These are phyloP conservation scores for Dugesia japonica DNA, from an alignment of 2,888 invertebrate genomes.

Conservation along the genomic window DNA sequence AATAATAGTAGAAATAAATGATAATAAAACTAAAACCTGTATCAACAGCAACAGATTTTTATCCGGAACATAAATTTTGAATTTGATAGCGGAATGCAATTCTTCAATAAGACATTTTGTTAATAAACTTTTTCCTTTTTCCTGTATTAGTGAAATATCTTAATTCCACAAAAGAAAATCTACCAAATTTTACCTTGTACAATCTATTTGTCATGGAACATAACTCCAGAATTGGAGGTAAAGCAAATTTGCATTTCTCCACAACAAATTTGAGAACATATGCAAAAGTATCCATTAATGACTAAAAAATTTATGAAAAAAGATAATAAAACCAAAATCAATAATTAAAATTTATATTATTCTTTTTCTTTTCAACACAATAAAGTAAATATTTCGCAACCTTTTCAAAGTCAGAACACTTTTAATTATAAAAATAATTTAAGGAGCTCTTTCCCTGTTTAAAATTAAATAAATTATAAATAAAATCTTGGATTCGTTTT, in stretches of 20 bases:
- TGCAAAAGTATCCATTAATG: slow-evolving; percentile 24
- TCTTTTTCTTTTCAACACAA: too few relatives aligned
- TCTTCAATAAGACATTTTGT: slow-evolving; percentile 80
- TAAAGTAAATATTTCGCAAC: too few relatives aligned
- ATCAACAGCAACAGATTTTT: slow-evolving; percentile 78
- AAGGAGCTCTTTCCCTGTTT: too few relatives aligned
- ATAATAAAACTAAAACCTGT: slow-evolving; percentile 51
- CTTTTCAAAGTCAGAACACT: too few relatives aligned
- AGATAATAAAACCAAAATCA: neutral
- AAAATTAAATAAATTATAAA: too few relatives aligned
- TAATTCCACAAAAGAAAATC: neutral
- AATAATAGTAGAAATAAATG: neutral
- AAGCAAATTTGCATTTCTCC: slow-evolving; percentile 21
- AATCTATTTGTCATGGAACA: slow-evolving; percentile 75
- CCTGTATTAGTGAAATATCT: slow-evolving; percentile 50
- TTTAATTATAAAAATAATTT: too few relatives aligned
- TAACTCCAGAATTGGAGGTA: slow-evolving; percentile 58
- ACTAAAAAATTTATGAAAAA: neutral
- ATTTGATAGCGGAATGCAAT: slow-evolving; percentile 79
- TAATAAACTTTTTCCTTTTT: slow-evolving; percentile 77
- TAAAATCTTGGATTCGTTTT: too few relatives aligned
- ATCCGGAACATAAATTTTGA: slow-evolving; percentile 81
- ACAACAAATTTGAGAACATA: slow-evolving; percentile 24
- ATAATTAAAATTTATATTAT: too few relatives aligned
- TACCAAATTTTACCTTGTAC: slow-evolving; percentile 51